Evolutionary conservation across 2,113 vertebrate species (phyloP), one percentile per base, ranked within the genome.

Genomic region (Seriola aureovittata): DNA sequence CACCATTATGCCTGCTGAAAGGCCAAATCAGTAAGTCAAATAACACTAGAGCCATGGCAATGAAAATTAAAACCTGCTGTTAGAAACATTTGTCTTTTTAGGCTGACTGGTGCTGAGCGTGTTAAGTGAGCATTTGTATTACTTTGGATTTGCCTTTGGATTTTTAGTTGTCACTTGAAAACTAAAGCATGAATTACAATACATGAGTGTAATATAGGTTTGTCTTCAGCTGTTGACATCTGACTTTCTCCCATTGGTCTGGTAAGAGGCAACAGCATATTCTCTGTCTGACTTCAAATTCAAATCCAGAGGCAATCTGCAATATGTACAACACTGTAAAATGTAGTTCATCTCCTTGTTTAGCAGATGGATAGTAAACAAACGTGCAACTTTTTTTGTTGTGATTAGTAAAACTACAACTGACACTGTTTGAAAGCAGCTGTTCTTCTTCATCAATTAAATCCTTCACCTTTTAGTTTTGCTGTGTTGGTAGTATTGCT

Each of bases 1-100:
- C 70, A 62, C 29, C 34, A 70, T 79, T 79, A 48, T 76, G 58
- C 29, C 16, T 84, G 25, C 58, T 32, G 7, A 90, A 85, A 89
- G 60, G 54, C 42, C 57, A 76, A 65, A 63, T 82, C 55, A 71
- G 48, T 42, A 67, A 74, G 63, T 73, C 46, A 71, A 65, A 80
- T 55, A 80, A 60, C 62, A 74, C n/a, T 38, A 25, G 34, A 82
- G 59, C 42, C 48, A 44, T 65, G 52, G 52, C 19, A 69, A 84
- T 59, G 58, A 32, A 80, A 64, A 77, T 71, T 60, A 78, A 62
- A 59, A 54, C 4, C 36, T 48, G 55, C 34, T 68, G 68, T 36
- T 68, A 38, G 21, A 52, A 23, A 50, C 12, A 54, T 34, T 72
- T 67, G 7, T 32, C 54, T 32, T 78, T 75, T 66, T 19, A 52